Conservation (phyloP, 2,888 invertebrate genomes). For the Ormyrus thymus region DNA sequence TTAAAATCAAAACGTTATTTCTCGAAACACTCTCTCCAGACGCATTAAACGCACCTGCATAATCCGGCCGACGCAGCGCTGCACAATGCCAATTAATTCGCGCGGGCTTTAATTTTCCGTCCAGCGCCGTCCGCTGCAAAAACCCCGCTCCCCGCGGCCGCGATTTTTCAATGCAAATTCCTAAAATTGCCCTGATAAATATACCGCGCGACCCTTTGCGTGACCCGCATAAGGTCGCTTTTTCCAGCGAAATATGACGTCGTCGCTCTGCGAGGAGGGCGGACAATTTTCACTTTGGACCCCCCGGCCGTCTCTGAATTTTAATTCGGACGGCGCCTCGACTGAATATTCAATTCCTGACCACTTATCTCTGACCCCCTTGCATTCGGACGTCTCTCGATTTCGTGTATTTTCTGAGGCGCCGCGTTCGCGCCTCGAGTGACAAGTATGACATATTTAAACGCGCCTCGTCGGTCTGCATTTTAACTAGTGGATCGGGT, state of each 20-base stretch:
- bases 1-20: slow-evolving; percentile 4
- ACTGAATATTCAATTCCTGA: slow-evolving; percentile 39
- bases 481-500: too few species aligned
- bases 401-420: too few species aligned
- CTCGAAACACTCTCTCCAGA: neutral
- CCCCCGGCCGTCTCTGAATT: slow-evolving; percentile 25
- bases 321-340: neutral
- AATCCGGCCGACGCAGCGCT: neutral
- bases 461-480: too few species aligned
- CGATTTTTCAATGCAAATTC: slow-evolving; percentile 28
- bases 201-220: slow-evolving; percentile 6
- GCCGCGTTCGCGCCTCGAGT: too few species aligned
- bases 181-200: slow-evolving; percentile 29
- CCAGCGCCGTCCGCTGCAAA: neutral
- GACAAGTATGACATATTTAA: too few species aligned
- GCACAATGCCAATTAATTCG: slow-evolving; percentile 10
- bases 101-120: neutral
- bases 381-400: neutral
- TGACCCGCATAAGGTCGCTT: slow-evolving; percentile 16
- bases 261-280: neutral
- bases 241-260: too few species aligned
- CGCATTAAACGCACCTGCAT: neutral
- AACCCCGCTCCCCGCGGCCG: neutral
- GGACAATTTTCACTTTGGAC: slow-evolving; percentile 3
- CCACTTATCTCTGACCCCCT: neutral